These are phyloP conservation scores for sheep (Ovis aries) DNA, from an alignment of 2,113 vertebrate species.

Conservation along the genomic window ARS-UI_Ramb_v3.0 NC_056057.1:20250501-20251000, in stretches of 20 bases:
- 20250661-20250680: neutral
- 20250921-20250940: neutral
- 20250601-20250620: constrained; percentile 12
- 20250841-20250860: neutral
- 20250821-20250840: neutral
- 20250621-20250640: neutral
- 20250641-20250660: neutral
- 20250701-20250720: constrained; percentile 16
- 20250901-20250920: neutral
- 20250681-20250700: neutral
- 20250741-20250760: constrained; percentile 34
- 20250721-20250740: constrained; percentile 25
- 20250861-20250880: neutral
- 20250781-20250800: neutral
- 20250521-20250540: neutral
- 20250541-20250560: neutral
- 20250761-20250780: neutral
- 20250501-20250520: neutral
- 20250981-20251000: neutral
- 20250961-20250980: neutral
- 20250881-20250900: neutral
- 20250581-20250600: neutral
- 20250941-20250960: neutral
- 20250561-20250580: neutral
- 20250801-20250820: neutral